Percentiles rank a stretch among this genome's conserved stretches.
phyloP scores from a whole-genome alignment of 2,113 vertebrate species.

The Paracanthobrama guichenoti region DNA sequence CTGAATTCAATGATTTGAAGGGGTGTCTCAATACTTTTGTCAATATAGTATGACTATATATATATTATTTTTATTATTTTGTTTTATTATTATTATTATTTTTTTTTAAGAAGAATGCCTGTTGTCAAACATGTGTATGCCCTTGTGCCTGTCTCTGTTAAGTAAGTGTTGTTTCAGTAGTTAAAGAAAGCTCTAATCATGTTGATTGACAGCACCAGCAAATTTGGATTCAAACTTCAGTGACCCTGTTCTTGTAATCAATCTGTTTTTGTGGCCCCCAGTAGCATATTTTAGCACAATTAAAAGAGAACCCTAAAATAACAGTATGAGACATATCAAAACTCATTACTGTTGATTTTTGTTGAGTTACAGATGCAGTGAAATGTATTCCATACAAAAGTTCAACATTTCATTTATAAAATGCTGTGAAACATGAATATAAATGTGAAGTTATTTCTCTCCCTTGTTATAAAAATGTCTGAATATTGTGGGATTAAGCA shows the following conservation, averaged over 20 bases:
- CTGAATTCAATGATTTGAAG: too few species aligned
- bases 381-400: background rate
- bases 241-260: slow-evolving; percentile 5
- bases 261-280: background rate
- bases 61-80: too few species aligned
- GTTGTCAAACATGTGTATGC: too few species aligned
- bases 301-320: background rate
- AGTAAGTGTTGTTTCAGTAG: background rate
- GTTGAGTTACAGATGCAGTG: background rate
- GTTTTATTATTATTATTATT: too few species aligned
- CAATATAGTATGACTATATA: too few species aligned
- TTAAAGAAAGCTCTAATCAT: background rate
- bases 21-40: too few species aligned
- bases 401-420: background rate
- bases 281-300: background rate
- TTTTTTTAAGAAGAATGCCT: too few species aligned
- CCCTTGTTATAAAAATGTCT: background rate
- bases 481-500: background rate
- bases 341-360: background rate
- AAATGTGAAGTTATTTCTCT: background rate
- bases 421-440: background rate
- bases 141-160: too few species aligned
- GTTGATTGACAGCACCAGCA: background rate
- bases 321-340: background rate
- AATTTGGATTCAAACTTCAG: background rate